Evolutionary conservation across 1,140 invertebrate genomes (phyloP), one percentile per base, ranked within the genome.

Genomic region (Drosophila rhopaloa): DNA sequence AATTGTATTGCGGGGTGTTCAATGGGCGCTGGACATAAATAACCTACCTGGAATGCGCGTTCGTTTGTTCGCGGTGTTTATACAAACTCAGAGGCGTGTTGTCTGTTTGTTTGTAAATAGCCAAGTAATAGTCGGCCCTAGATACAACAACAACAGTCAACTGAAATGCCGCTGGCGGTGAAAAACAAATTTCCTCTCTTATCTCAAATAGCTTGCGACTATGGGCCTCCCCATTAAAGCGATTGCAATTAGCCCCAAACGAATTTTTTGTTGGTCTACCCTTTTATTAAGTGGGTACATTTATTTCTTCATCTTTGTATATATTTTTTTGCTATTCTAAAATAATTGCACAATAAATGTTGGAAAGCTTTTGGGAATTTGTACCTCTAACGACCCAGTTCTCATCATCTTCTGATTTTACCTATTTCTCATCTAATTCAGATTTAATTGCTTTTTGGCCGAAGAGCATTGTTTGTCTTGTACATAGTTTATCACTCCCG

Each of bases 161-260:
- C 38, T 41, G 47, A 74, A 74, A 67, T 46, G 61, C 77, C 55
- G 48, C 55, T 32, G 59, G 73, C 67, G 60, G 46, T 46, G 54
- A 73, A 66, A 77, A 81, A 81, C 74, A 81, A 81, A 85, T 86
- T 81, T 78, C 48, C 78, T 78, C 78, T 81, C 68, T 86, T 86
- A 81, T 85, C 68, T 72, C n/a, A 41, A 72, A 72, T 71, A 66
- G 68, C 44, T 11, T 10, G 29, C 53, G 37, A 41, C 63, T 32
- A 7, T 32, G 29, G 29, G 29, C 29, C 29, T 57, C 50, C 35
- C 62, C 74, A 85, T 85, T 81, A 85, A 86, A 79, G 47, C 75
- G 71, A 79, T 82, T 79, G 83, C 75, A 86, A 82, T 88, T 85
- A 82, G 65, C 75, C 78, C 56, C 58, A 79, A 51, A 68, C 40